Evolutionary conservation across 2,113 vertebrate species (phyloP).

Genomic region (Siniperca knerii): DNA sequence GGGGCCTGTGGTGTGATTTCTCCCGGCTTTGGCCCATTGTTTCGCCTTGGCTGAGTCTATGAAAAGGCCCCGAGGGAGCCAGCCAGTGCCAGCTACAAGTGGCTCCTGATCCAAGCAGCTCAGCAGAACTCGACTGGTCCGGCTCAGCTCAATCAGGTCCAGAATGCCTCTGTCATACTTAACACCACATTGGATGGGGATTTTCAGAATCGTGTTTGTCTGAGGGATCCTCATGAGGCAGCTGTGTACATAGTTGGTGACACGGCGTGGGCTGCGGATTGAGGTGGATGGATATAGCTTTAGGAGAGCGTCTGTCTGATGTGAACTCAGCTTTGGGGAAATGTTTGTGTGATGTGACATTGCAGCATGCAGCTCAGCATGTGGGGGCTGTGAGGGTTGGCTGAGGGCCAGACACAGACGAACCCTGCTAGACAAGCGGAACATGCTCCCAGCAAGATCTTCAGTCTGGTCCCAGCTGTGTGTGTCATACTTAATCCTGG

Average conservation of each 20-base stretch:
- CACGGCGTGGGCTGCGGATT: constrained; percentile 53
- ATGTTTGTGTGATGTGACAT: constrained; percentile 76
- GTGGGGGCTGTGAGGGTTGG: constrained; percentile 66
- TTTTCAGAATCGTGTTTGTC: constrained; percentile 38
- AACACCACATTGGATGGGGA: neutral
- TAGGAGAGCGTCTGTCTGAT: constrained; percentile 63
- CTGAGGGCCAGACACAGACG: constrained; percentile 71
- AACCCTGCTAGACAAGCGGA: constrained; percentile 75
- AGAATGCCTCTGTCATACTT: constrained; percentile 34
- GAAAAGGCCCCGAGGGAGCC: constrained; percentile 57
- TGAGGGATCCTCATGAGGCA: constrained; percentile 46
- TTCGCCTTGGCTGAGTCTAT: constrained; percentile 55
- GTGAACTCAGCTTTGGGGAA: constrained; percentile 60
- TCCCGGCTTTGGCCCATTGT: constrained; percentile 63
- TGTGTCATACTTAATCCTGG: constrained; percentile 75
- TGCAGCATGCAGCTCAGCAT: constrained; percentile 59
- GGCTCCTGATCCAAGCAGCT: constrained; percentile 64
- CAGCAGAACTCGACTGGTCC: constrained; percentile 33
- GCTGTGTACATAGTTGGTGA: constrained; percentile 54
- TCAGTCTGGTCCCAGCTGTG: constrained; percentile 76
- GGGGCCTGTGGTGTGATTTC: constrained; percentile 42
- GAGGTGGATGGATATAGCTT: constrained; percentile 60
- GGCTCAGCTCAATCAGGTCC: constrained; percentile 38
- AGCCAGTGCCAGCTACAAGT: constrained; percentile 65
- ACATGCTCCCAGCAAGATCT: constrained; percentile 78